Percentiles rank a stretch among this genome's conserved stretches.
phyloP scores from a whole-genome alignment of 2,113 vertebrate species.

The Pangasianodon gigas region DNA sequence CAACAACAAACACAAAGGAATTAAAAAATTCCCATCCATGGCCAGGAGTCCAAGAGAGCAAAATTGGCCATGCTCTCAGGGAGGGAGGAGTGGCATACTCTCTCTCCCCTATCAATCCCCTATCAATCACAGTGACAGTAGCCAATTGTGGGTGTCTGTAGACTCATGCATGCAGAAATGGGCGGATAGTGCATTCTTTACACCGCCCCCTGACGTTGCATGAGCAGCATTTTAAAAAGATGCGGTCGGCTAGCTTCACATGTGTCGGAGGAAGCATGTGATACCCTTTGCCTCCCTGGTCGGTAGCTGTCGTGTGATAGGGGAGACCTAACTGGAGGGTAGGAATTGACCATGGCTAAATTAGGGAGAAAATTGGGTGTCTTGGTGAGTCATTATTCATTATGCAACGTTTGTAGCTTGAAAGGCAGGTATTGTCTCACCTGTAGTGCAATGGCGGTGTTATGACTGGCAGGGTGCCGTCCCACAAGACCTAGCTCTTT shows the following conservation, averaged over 20 bases:
- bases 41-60: background rate
- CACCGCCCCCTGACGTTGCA: no score
- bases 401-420: background rate
- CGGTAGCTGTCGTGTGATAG: background rate
- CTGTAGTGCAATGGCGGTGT: slow-evolving; percentile 93
- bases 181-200: no score
- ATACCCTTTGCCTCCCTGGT: no score
- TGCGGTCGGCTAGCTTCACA: no score
- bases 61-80: background rate
- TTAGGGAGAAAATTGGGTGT: background rate
- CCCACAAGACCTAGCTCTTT: slow-evolving; percentile 98
- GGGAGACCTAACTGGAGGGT: background rate
- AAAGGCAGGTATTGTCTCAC: slow-evolving; percentile 71
- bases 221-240: no score
- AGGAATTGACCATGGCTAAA: background rate
- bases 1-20: background rate
- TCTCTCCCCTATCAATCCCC: background rate
- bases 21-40: background rate
- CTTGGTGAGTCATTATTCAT: background rate
- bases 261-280: no score
- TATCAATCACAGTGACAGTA: background rate
- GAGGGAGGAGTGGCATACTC: background rate
- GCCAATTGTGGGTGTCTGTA: background rate
- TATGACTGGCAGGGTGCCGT: slow-evolving; percentile 82
- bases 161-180: no score